These are phyloP conservation scores for Catharus fuscescens DNA, from an alignment of 2,113 vertebrate genomes.

Conservation along the genomic window DNA sequence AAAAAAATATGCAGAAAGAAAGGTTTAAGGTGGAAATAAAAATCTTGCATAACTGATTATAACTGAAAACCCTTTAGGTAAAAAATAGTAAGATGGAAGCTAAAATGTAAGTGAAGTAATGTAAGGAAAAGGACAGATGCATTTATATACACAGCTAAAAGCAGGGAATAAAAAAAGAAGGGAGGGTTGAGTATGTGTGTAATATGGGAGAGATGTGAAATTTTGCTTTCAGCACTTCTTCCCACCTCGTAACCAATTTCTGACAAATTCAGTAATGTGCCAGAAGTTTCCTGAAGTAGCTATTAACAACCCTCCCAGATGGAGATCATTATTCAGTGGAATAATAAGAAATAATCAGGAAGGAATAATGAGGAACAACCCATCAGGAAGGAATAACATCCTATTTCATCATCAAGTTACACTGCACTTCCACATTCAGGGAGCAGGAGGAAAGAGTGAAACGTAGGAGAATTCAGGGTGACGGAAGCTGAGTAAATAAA, in stretches of 20 bases:
- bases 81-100: not conserved
- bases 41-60: not conserved
- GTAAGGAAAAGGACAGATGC: not conserved
- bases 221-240: constrained; percentile 23
- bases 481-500: not conserved
- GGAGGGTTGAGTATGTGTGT: not conserved
- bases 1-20: not conserved
- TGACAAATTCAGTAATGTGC: constrained; percentile 1
- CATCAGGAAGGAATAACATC: constrained; percentile 20
- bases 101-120: not conserved
- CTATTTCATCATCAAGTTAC: constrained; percentile 25
- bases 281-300: constrained; percentile 40
- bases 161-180: not conserved
- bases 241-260: not conserved
- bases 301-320: not conserved
- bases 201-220: not conserved
- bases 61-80: not conserved
- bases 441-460: constrained; percentile 8
- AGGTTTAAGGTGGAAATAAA: not conserved
- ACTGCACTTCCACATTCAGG: not conserved
- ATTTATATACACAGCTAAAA: not conserved
- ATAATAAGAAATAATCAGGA: not conserved
- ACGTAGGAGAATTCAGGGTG: not conserved
- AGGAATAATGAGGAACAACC: not conserved
- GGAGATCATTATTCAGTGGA: not conserved